phyloP scores from a whole-genome alignment of 2,888 invertebrate genomes.

The Iphiclides podalirius region DNA sequence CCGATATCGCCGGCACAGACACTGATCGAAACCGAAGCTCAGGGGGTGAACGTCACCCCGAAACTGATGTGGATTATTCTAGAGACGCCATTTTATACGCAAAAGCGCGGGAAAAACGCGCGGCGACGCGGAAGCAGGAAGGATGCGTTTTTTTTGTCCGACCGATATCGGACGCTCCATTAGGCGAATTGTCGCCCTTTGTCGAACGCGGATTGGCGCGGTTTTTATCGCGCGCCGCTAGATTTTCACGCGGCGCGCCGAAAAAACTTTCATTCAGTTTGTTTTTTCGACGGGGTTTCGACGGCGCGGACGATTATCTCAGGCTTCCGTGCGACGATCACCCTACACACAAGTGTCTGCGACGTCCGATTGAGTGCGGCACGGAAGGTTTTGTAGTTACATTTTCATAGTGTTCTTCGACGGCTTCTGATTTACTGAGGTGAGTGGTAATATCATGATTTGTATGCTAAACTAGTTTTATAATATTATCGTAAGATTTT shows the following conservation, averaged over 20 bases:
- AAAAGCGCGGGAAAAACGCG: constrained; percentile 50
- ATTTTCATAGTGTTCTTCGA: no score
- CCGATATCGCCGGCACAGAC: constrained; percentile 28
- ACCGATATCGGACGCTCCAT: constrained; percentile 65
- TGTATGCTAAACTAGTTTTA: no score
- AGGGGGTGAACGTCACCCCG: constrained; percentile 45
- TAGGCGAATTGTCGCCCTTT: constrained; percentile 66
- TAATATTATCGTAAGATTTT: no score
- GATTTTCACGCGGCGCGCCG: constrained; percentile 27
- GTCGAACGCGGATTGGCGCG: constrained; percentile 45
- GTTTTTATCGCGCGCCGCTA: constrained; percentile 32
- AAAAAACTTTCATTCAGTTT: constrained; percentile 25
- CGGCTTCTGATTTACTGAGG: no score
- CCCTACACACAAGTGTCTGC: no score
- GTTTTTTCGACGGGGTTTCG: constrained; percentile 2
- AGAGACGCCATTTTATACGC: constrained; percentile 45
- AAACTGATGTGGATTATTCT: constrained; percentile 45
- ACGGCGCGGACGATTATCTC: neutral
- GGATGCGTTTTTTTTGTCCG: constrained; percentile 66
- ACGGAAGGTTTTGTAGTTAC: no score
- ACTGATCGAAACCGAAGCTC: constrained; percentile 37
- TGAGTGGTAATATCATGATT: no score
- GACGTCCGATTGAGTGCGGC: no score
- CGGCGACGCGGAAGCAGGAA: constrained; percentile 67
- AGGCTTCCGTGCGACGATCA: neutral